Evolutionary conservation across 2,113 vertebrate species (phyloP).

Genomic region (Thymallus thymallus): DNA sequence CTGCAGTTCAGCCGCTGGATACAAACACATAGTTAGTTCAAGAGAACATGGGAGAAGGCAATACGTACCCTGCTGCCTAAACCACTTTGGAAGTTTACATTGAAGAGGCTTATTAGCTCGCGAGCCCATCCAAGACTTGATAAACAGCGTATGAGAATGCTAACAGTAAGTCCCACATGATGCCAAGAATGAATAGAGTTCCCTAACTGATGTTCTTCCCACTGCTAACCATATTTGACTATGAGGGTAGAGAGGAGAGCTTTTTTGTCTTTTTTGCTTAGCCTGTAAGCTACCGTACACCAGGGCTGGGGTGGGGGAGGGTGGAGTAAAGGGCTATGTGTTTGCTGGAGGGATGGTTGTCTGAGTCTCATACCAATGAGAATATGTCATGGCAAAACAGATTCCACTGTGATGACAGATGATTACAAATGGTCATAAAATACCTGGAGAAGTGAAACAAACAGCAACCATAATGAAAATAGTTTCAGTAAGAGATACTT

Average conservation of each 20-base stretch:
- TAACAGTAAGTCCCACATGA: not conserved
- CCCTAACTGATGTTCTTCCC: conserved; percentile 17
- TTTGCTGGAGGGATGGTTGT: not conserved
- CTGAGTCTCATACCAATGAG: not conserved
- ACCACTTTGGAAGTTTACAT: conserved; percentile 35
- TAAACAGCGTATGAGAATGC: conserved; percentile 25
- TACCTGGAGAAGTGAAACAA: too few species aligned
- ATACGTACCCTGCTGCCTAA: not conserved
- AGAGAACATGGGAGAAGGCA: conserved; percentile 1
- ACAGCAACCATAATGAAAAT: too few species aligned
- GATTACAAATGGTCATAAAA: not conserved
- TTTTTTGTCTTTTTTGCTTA: not conserved
- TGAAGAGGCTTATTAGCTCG: conserved; percentile 27
- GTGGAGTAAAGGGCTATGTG: not conserved
- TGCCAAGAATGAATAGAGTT: conserved; percentile 27
- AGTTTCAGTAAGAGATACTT: too few species aligned
- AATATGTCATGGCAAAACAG: not conserved
- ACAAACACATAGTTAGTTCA: not conserved
- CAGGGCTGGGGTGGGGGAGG: too few species aligned
- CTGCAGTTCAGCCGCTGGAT: not conserved
- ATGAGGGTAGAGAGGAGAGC: not conserved
- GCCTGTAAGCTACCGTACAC: not conserved
- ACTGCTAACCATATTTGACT: conserved; percentile 25
- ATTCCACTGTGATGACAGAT: not conserved
- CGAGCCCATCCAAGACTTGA: conserved; percentile 7